A percentile compares a stretch with the other conserved stretches of the same genome.
These are phyloP conservation scores for Oreochromis mossambicus DNA, from an alignment of 2,797 vertebrate species.

Conservation along the genomic window DNA sequence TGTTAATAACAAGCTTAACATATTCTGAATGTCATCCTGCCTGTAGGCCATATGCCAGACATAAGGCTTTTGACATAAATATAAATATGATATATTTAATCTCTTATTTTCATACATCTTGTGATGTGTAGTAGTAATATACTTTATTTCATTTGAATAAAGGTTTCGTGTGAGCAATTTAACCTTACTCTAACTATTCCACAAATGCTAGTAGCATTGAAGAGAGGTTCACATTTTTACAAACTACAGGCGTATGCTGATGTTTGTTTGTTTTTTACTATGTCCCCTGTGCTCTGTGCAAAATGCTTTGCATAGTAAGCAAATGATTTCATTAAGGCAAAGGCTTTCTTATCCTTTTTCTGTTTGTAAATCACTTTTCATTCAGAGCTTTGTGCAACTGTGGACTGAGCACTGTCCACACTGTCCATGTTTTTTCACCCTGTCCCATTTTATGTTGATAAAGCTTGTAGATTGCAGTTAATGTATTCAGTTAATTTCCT, in stretches of 20 bases:
- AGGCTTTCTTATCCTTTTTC: neutral
- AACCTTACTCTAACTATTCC: neutral
- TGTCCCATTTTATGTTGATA: neutral
- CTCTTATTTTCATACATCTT: neutral
- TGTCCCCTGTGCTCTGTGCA: neutral
- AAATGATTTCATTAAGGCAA: neutral
- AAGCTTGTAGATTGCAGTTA: neutral
- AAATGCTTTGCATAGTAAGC: neutral
- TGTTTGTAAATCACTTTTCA: neutral
- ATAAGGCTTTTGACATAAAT: constrained; percentile 28
- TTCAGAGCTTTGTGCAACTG: neutral
- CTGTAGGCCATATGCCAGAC: neutral
- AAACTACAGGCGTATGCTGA: neutral
- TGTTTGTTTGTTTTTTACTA: neutral
- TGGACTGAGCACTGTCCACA: neutral
- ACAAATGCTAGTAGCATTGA: neutral
- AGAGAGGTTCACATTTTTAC: neutral
- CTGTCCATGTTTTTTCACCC: accelerated
- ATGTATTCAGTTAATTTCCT: neutral
- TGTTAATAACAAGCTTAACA: constrained; percentile 33
- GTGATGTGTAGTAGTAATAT: neutral
- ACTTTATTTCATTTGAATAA: neutral
- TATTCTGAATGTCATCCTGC: constrained; percentile 22
- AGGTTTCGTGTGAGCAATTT: neutral
- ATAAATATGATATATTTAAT: constrained; percentile 39